A percentile compares a stretch with the other conserved stretches of the same genome.
Evolutionary conservation across 2,797 vertebrate genomes (phyloP).

Genomic region (Crocidura indochinensis): DNA sequence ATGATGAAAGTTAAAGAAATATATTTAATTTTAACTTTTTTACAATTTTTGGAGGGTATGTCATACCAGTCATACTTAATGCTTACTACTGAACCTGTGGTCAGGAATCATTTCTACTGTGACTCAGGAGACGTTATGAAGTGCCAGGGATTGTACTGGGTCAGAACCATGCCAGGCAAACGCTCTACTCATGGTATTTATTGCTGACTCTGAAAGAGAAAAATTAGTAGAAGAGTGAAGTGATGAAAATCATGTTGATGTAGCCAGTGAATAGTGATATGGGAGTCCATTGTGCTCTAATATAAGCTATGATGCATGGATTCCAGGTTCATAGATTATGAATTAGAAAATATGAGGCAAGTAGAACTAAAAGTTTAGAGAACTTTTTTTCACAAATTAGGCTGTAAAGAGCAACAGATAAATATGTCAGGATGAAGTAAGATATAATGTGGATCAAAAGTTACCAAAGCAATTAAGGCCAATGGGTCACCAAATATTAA

Average conservation of each 20-base stretch:
- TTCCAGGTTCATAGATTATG: neutral
- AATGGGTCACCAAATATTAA: neutral
- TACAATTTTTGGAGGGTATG: too few species aligned
- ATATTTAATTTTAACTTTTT: neutral
- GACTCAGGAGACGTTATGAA: too few species aligned
- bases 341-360: constrained; percentile 1
- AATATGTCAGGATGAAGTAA: neutral
- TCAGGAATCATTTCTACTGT: too few species aligned
- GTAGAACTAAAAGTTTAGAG: neutral
- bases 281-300: too few species aligned
- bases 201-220: too few species aligned
- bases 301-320: neutral
- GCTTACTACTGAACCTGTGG: too few species aligned
- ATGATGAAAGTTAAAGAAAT: neutral
- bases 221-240: neutral
- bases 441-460: neutral
- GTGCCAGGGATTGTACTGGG: too few species aligned
- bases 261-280: too few species aligned
- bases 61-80: too few species aligned
- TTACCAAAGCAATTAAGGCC: neutral
- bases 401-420: neutral
- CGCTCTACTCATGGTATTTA: too few species aligned
- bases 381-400: neutral
- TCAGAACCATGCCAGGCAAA: too few species aligned
- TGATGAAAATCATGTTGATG: neutral